Evolutionary conservation across 2,888 invertebrate species (phyloP), one percentile per base, ranked within the genome.

Genomic region (Lasiommata megera): DNA sequence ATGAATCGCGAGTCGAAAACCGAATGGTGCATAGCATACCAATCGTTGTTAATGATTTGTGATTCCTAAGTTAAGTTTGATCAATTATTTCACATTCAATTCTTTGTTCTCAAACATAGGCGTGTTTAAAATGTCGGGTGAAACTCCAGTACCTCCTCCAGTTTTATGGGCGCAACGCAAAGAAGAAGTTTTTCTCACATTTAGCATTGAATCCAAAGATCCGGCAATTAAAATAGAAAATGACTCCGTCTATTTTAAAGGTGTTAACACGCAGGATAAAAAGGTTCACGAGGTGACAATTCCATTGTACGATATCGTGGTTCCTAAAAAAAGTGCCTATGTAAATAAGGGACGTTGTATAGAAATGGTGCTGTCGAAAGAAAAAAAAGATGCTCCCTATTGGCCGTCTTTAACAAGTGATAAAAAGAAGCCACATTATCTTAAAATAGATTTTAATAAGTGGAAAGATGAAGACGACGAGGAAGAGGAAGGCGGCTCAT

Each of bases 381-480:
- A 93, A 90, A 88, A 85, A 91, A 94, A 88, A 86, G 93, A 82
- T 48, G 96, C 95, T 61, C 93, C 96, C 0, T 98, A 94, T 82
- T 99, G 98, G 98, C 95, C 97, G 54, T 92, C 95, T 67, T 90
- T 98, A 69, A 95, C 97, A 57, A 96, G 95, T 80, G 96, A 96
- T 72, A 95, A 94, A 74, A 95, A 94, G 83, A 98, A 98, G 90
- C 94, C 95, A 71, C 98, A 98, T 82, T 99, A 98, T 95, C 92
- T 99, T 71, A 99, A 98, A 92, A 95, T 98, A 72, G 99, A 99
- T 81, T 99, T 99, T 82, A 96, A 97, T 80, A 98, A 98, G 90
- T 99, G 98, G 99, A 95, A 94, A 88, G 99, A 99, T 89, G 99
- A 99, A 86, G 97, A 97, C 75, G 98, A 98, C 62, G 97, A 96